Evolutionary conservation across 2,113 vertebrate genomes (phyloP), one percentile per base, ranked within the genome.

Genomic region (Rutilus rutilus): DNA sequence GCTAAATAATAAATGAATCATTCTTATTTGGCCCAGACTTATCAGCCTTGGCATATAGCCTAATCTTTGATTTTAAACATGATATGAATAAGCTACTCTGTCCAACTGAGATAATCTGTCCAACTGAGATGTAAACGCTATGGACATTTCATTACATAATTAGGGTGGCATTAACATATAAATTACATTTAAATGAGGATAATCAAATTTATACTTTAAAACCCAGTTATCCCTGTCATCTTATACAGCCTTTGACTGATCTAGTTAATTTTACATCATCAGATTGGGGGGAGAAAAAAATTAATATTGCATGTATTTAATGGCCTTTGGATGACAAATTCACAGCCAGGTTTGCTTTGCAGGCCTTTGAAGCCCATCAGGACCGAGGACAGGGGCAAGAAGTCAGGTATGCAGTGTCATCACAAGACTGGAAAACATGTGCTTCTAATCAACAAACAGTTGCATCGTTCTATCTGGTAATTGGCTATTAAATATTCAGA

Each of bases 111-210:
- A 59, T 39, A n/a, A n/a, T 75, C 42, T 15, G 73, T 47, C 6
- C 21, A 39, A 23, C 81, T 71, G 23, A 54, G 27, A 59, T 39
- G 19, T 36, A 52, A 54, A 57, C 39, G 47, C 64, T 54, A 3
- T 57, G 65, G 81, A 39, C 62, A 15, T 69, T 19, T 73, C 23
- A 74, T 73, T 73, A 12, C 23, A 42, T 25, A 23, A 36, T 36
- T 83, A 59, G 12, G 5, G 10, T 42, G 17, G 21, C 30, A 83
- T 83, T 73, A 71, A 73, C 67, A 83, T 57, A 42, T 83, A 83
- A 59, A 83, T 73, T 6, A 17, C 67, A 59, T 83, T 83, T 42
- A 74, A 57, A 73, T 27, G 6, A 57, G 62, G 15, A 19, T 52
- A 50, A 82, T 82, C 17, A 67, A 33, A 52, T 82, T 23, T 36